A percentile compares a stretch with the other conserved stretches of the same genome.
Conservation (phyloP, 2,797 vertebrate genomes). For the Oryzias dopingdopingensis region DNA sequence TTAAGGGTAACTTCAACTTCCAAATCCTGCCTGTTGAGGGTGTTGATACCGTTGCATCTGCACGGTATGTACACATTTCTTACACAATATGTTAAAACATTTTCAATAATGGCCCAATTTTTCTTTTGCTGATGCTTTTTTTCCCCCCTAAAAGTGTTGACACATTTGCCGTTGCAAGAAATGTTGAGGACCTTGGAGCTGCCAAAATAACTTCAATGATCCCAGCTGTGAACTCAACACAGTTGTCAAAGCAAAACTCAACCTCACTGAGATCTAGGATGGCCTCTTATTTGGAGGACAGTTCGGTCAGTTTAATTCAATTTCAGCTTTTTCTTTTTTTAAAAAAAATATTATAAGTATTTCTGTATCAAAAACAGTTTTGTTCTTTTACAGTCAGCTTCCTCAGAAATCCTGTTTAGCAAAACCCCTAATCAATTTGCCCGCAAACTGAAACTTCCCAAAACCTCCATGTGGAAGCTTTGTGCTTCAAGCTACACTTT, state of each 20-base stretch:
- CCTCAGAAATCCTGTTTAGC: constrained; percentile 64
- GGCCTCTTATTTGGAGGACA: constrained; percentile 28
- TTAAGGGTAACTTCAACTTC: constrained; percentile 77
- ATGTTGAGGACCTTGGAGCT: constrained; percentile 75
- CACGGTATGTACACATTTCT: constrained; percentile 62
- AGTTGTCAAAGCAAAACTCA: constrained; percentile 36
- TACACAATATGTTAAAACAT: neutral
- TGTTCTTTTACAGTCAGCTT: constrained; percentile 67
- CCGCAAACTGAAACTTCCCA: constrained; percentile 15
- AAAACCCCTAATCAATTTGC: constrained; percentile 25
- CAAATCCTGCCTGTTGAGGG: constrained; percentile 70
- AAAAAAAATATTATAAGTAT: constrained; percentile 2
- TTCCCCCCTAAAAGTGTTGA: constrained; percentile 73
- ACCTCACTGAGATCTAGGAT: constrained; percentile 40
- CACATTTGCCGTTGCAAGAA: constrained; percentile 80
- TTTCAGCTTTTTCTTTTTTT: neutral
- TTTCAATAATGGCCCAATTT: neutral
- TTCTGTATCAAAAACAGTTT: no score
- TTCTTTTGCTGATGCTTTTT: neutral
- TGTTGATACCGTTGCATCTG: constrained; percentile 67
- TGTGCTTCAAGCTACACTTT: constrained; percentile 65
- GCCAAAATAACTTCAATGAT: constrained; percentile 77
- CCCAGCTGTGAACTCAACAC: constrained; percentile 41
- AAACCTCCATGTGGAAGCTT: constrained; percentile 46
- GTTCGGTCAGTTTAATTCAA: constrained; percentile 67